These are phyloP conservation scores for Uropsilus gracilis DNA, from an alignment of 2,113 vertebrate genomes.

Conservation along the genomic window DNA sequence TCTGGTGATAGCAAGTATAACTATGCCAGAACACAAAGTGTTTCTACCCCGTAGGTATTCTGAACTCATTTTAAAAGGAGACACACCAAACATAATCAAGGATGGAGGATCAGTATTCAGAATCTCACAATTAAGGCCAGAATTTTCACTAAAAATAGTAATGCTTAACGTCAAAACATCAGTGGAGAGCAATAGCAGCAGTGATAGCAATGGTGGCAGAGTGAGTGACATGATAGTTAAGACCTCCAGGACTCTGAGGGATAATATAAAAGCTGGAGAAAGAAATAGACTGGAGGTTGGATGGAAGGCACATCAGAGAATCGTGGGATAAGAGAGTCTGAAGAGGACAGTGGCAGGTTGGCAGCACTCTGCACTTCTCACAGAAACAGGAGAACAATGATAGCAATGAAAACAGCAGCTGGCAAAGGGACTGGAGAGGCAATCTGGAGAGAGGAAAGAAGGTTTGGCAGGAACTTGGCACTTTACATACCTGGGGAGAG, in stretches of 20 bases:
- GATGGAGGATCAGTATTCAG: neutral
- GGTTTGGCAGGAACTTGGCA: constrained; percentile 58
- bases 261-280: neutral
- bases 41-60: neutral
- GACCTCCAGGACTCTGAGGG: neutral
- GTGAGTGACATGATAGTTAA: neutral
- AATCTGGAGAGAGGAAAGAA: constrained; percentile 19
- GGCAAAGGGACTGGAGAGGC: neutral
- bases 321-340: constrained; percentile 10
- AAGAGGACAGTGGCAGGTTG: constrained; percentile 25
- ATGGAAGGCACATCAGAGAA: constrained; percentile 18
- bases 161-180: neutral
- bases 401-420: constrained; percentile 48
- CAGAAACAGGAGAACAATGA: constrained; percentile 68
- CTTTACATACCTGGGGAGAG: constrained; percentile 53
- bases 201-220: neutral
- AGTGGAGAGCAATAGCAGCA: constrained; percentile 8
- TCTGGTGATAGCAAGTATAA: neutral
- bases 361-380: constrained; percentile 29
- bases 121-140: neutral
- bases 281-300: neutral
- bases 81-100: neutral
- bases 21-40: neutral
- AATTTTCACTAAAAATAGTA: constrained; percentile 21
- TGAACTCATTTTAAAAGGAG: neutral